Conservation (phyloP, 2,888 invertebrate species). For the Campoletis raptor region DNA sequence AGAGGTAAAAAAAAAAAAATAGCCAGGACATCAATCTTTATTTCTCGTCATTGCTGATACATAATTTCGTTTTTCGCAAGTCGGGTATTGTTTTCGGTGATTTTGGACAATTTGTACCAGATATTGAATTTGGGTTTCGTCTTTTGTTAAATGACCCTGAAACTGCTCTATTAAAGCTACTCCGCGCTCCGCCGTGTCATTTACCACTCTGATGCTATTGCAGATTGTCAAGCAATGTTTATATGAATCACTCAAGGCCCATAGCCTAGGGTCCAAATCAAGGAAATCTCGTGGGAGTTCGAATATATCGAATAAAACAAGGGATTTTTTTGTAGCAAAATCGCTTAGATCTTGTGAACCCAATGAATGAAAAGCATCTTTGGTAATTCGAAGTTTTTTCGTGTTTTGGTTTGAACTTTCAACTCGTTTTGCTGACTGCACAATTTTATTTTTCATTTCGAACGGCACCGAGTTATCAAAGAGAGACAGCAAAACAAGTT, state of each 20-base stretch:
- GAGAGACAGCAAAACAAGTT: conserved; percentile 1
- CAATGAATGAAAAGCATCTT: not conserved
- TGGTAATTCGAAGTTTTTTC: not conserved
- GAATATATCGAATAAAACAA: not conserved
- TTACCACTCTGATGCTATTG: not conserved
- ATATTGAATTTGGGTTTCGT: conserved; percentile 12
- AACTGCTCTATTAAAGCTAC: conserved; percentile 4
- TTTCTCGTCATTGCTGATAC: not conserved
- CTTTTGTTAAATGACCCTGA: not conserved
- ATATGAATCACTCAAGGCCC: not conserved
- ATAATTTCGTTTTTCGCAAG: not conserved
- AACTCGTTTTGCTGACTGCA: not conserved
- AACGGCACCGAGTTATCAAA: not conserved
- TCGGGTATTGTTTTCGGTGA: not conserved
- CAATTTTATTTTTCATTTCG: conserved; percentile 13
- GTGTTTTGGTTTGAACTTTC: not conserved
- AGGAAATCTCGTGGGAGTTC: not conserved
- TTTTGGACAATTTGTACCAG: conserved; percentile 10
- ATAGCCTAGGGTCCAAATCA: not conserved
- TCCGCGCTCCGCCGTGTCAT: not conserved
- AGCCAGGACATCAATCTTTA: not conserved
- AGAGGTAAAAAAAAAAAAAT: not conserved
- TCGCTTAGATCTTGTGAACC: not conserved
- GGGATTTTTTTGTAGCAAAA: not conserved
- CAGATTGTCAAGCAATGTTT: not conserved